Evolutionary conservation across 2,797 vertebrate species (phyloP), one percentile per base, ranked within the genome.

Genomic region (Etheostoma nigrum): DNA sequence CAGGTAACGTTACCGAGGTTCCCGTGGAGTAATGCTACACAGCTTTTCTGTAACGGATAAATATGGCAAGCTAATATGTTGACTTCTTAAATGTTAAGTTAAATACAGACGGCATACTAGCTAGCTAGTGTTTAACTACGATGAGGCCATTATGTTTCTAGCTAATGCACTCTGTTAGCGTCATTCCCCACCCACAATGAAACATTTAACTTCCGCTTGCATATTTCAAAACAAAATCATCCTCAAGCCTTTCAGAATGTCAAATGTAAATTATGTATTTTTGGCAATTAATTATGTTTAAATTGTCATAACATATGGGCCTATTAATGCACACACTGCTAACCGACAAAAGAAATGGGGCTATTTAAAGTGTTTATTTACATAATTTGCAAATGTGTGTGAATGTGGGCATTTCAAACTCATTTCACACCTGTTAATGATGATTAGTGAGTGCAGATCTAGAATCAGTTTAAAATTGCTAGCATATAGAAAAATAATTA

Each of bases 151-250:
- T 71, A 68, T 81, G 76, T 63, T 47, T 33, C 25, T 5, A 51
- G 84, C 81, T 78, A 82, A 44, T 33, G 78, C 60, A 67, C 86
- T n/a, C 4, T 1, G 25, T 21, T 19, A n/a, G 23, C 52, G 16
- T 78, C 57, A 45, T 13, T 11, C 1, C 30, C 30, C 13, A 9
- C 1, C 30, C 30, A 23, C 12, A 60, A 18, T 30, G 3, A 52
- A 49, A 72, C 2, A 10, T 5, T 1, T 0, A 1, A 25, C 14
- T 81, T 90, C 91, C 89, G 67, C 59, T 66, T 47, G 0, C 0
- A 0, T 0, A 4, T 89, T 90, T 89, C 85, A 91, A 82, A 89
- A 72, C 87, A 92, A 83, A 76, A 23, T 4, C 0, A 15, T 1
- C 2, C 0, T 18, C 1, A 16, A 21, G 10, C 4, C 2, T 4